Percentiles rank a stretch among this genome's conserved stretches.
phyloP scores from a whole-genome alignment of 2,113 vertebrate genomes.

The Perccottus glenii region DNA sequence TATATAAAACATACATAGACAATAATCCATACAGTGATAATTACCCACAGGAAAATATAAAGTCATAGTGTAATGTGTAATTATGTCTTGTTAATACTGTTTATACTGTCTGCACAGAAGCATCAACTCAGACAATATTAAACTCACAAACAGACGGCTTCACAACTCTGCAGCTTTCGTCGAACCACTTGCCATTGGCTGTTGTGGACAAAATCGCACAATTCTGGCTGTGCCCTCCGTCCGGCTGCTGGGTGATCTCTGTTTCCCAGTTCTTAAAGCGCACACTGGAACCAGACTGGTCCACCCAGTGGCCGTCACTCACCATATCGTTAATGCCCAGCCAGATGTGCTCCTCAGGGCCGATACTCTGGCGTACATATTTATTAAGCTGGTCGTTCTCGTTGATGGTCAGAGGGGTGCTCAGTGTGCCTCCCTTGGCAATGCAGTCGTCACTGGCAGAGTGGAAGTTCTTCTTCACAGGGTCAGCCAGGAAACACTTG shows the following conservation, averaged over 20 bases:
- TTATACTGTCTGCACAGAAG: too few species aligned
- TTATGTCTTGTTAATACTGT: too few species aligned
- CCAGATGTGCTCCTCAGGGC: conserved; percentile 85
- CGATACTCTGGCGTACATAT: conserved; percentile 85
- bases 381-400: conserved; percentile 89
- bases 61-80: too few species aligned
- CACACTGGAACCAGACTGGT: conserved; percentile 80
- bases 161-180: conserved; percentile 85
- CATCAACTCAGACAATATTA: conserved; percentile 83
- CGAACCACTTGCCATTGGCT: conserved; percentile 90
- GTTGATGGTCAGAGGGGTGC: conserved; percentile 79
- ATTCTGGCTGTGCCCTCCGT: conserved; percentile 87
- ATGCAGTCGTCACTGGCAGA: conserved; percentile 91
- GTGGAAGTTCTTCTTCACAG: conserved; percentile 84
- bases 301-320: conserved; percentile 85
- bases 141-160: conserved; percentile 94
- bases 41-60: conserved; percentile 24
- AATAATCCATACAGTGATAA: conserved; percentile 22
- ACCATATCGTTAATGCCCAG: conserved; percentile 92
- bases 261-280: conserved; percentile 96
- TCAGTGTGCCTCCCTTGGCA: conserved; percentile 87
- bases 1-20: not conserved
- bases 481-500: conserved; percentile 89
- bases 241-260: conserved; percentile 90
- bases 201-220: conserved; percentile 84